Base-by-base conservation (phyloP, 2,888 invertebrate species). In the Drosophila stalkeri region DNA sequence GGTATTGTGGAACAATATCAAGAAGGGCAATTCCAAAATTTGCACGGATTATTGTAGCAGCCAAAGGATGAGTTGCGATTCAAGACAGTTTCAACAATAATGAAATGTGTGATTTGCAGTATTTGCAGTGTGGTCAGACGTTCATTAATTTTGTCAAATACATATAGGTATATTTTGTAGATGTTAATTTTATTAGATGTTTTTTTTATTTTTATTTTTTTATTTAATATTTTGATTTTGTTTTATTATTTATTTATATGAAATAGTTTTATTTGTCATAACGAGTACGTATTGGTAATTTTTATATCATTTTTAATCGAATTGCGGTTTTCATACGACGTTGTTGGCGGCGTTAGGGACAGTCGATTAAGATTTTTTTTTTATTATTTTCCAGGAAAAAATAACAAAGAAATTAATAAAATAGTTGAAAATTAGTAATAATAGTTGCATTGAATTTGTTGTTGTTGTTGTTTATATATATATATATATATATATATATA, bases 341-440 rank as follows among this genome's bases (percentile, higher is more conserved):
- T 79, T 37, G 37, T 23, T 75, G 69, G 64, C 81, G 79, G 81
- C 81, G 77, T 64, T 72, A 70, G 51, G 68, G 52, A 54, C 71
- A 61, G 64, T 77, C 52, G 70, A 81, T 83, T 74, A 68, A 20
- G 43, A 51, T 67, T 47, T 72, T 70, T 56, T 65, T 52, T 64
- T 64, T 65, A 35, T 65, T 64, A 41, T 64, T 51, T 51, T 62
- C 46, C 52, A 54, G 37, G 63, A 70, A 75, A 76, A 82, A 88
- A 77, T n/a, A 54, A 39, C 55, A 86, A 80, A 80, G 83, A 80
- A 82, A 82, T 67, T 49, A 80, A 71, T 70, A 87, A 82, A 82
- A 57, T 84, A 88, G 70, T 82, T 86, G 68, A 75, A 75, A 82
- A 84, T 88, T 84, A 88, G 80, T 88, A 82, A 75, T 72, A 72